Evolutionary conservation across 2,113 vertebrate genomes (phyloP).

Genomic region (Kryptolebias marmoratus): DNA sequence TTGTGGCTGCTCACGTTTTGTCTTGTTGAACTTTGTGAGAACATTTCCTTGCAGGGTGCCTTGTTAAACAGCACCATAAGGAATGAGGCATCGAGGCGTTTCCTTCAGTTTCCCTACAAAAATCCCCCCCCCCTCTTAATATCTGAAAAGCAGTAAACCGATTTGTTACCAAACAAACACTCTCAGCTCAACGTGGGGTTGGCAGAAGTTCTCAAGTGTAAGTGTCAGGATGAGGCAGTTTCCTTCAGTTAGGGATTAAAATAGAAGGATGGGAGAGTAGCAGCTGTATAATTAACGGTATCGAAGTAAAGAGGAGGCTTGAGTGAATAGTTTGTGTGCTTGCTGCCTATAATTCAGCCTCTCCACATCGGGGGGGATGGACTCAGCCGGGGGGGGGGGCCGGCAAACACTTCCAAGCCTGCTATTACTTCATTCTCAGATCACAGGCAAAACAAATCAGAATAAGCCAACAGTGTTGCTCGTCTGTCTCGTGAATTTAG

Average conservation of each 20-base stretch:
- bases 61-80: slow-evolving; percentile 32
- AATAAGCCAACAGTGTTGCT: slow-evolving; percentile 1
- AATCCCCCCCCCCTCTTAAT: slow-evolving; percentile 9
- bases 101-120: slow-evolving; percentile 25
- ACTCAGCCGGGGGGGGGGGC: slow-evolving; percentile 39
- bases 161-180: slow-evolving; percentile 58
- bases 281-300: slow-evolving; percentile 70
- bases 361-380: slow-evolving; percentile 50
- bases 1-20: slow-evolving; percentile 9
- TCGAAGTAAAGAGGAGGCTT: slow-evolving; percentile 45
- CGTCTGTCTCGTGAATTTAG: slow-evolving; percentile 8
- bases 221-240: slow-evolving; percentile 38
- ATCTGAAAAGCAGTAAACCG: slow-evolving; percentile 27
- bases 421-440: slow-evolving; percentile 62
- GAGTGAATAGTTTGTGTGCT: slow-evolving; percentile 54
- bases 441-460: slow-evolving; percentile 53
- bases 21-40: slow-evolving; percentile 9
- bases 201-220: slow-evolving; percentile 27
- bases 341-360: slow-evolving; percentile 67
- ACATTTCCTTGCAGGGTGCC: slow-evolving; percentile 39
- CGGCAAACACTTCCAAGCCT: slow-evolving; percentile 53
- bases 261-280: slow-evolving; percentile 56
- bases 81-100: slow-evolving; percentile 11
- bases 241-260: slow-evolving; percentile 62
- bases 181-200: slow-evolving; percentile 39